phyloP scores from a whole-genome alignment of 1,140 invertebrate genomes.

The Anadara kagoshimensis region DNA sequence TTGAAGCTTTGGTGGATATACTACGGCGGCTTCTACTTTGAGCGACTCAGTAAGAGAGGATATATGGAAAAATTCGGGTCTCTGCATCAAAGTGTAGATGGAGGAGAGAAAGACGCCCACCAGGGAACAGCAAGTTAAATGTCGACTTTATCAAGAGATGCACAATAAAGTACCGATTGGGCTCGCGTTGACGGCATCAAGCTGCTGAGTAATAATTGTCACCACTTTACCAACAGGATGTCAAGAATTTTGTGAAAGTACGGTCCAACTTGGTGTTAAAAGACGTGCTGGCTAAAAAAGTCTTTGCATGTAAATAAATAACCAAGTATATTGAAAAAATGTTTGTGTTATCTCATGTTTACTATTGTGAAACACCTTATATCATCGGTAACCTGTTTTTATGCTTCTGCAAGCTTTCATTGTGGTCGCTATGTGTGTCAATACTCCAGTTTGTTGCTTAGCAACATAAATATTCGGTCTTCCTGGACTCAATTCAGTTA shows the following conservation, averaged over 20 bases:
- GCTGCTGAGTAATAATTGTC: slow-evolving; percentile 21
- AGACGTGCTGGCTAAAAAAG: no score
- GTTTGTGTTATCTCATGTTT: no score
- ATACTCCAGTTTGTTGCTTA: no score
- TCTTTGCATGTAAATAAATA: no score
- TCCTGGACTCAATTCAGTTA: no score
- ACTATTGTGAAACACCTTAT: no score
- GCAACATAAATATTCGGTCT: no score
- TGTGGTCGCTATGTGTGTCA: no score
- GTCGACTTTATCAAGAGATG: slow-evolving; percentile 19
- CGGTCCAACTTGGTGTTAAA: slow-evolving; percentile 13
- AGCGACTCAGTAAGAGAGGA: background rate
- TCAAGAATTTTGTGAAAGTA: slow-evolving; percentile 11
- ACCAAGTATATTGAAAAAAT: no score
- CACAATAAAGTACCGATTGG: slow-evolving; percentile 1
- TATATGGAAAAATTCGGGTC: background rate
- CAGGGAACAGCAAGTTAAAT: slow-evolving; percentile 14
- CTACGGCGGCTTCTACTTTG: slow-evolving; percentile 15
- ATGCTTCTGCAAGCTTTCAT: no score
- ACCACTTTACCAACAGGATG: slow-evolving; percentile 21
- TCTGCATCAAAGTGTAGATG: background rate
- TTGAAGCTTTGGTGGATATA: slow-evolving; percentile 17
- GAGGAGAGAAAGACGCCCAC: background rate
- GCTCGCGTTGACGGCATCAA: background rate
- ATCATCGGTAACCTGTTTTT: no score